These are phyloP conservation scores for Hyposmocoma kahamanoa DNA, from an alignment of 1,140 invertebrate species.

Conservation along the genomic window DNA sequence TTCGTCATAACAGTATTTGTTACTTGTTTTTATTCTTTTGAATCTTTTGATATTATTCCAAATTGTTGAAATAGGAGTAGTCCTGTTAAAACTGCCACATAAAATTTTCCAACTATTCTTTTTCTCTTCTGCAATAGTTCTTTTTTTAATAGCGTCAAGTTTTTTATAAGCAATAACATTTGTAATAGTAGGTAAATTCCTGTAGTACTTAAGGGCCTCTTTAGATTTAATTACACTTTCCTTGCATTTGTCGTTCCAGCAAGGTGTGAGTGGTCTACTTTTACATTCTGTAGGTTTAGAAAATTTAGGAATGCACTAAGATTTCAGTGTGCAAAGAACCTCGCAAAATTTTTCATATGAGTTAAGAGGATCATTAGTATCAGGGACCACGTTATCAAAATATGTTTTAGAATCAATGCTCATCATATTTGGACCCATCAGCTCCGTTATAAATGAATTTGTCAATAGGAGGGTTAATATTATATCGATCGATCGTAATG, in stretches of 20 bases:
- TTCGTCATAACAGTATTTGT: not conserved
- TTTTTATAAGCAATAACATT: not conserved
- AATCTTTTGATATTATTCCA: not conserved
- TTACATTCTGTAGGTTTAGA: not conserved
- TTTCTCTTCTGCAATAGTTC: not conserved
- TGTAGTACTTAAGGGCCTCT: not conserved
- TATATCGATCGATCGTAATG: not conserved
- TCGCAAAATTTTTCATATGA: not conserved
- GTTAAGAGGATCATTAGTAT: not conserved
- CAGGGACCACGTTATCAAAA: not conserved
- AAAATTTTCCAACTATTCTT: not conserved
- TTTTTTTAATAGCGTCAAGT: not conserved
- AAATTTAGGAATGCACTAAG: not conserved
- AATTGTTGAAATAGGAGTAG: not conserved
- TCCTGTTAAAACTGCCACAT: not conserved
- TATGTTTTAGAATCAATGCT: not conserved
- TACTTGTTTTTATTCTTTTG: not conserved
- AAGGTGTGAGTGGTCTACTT: not conserved
- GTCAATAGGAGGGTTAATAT: not conserved
- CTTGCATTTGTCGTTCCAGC: not conserved
- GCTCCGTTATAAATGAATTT: not conserved
- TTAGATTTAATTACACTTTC: not conserved
- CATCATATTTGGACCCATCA: not conserved
- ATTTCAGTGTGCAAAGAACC: not conserved
- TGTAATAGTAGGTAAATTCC: not conserved